These are phyloP conservation scores for Trachelus stipa DNA, from an alignment of 2,888 invertebrate genomes.

Conservation along the genomic window DNA sequence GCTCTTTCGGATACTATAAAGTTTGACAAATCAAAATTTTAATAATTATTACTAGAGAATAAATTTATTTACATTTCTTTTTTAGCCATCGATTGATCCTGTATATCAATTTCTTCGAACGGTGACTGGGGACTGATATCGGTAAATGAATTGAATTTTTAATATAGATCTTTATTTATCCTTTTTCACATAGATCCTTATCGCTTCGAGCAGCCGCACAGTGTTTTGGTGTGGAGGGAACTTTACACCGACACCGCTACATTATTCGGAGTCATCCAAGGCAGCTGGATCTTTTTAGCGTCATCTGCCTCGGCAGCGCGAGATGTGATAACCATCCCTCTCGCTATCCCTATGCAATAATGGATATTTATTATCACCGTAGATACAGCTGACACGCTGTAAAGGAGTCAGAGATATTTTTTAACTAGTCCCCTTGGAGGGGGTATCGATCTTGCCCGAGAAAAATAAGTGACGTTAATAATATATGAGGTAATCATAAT, in stretches of 20 bases:
- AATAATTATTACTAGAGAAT: neutral
- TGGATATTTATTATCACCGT: constrained; percentile 64
- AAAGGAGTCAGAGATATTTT: constrained; percentile 15
- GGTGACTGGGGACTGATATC: too few species aligned
- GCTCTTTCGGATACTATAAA: too few species aligned
- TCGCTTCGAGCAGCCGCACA: neutral
- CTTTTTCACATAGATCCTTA: neutral
- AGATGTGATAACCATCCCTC: constrained; percentile 64
- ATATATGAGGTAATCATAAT: neutral
- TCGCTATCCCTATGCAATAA: constrained; percentile 50
- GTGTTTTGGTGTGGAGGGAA: neutral
- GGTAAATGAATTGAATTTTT: neutral
- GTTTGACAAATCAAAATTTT: too few species aligned
- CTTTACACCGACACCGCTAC: neutral
- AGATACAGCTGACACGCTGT: constrained; percentile 48
- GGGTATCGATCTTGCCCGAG: neutral
- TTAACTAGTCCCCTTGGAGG: neutral
- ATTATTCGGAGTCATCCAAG: constrained; percentile 49
- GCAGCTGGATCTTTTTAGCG: constrained; percentile 62
- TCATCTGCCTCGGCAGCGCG: constrained; percentile 61
- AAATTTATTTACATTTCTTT: neutral
- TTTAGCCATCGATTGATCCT: neutral
- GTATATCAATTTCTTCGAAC: neutral
- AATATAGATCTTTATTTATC: neutral
- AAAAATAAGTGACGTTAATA: neutral